Conservation (phyloP, 2,888 invertebrate genomes). For the Dasypolia templi region DNA sequence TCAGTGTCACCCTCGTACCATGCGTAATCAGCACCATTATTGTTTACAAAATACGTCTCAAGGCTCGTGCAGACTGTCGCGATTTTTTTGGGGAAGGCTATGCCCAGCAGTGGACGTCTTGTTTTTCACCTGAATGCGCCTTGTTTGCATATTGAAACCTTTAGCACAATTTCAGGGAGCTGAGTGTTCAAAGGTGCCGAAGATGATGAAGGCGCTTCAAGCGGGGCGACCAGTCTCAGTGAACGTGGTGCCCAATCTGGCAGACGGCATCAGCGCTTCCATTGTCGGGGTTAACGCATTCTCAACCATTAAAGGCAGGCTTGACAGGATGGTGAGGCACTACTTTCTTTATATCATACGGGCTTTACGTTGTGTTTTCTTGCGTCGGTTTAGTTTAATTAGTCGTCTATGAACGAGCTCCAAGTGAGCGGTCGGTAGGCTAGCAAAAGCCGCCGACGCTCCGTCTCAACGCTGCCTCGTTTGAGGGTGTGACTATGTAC, state of each 20-base stretch:
- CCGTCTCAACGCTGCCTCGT: no score
- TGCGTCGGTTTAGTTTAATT: not conserved
- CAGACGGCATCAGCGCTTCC: conserved; percentile 94
- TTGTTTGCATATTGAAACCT: not conserved
- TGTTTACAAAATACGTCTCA: no score
- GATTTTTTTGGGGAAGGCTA: not conserved
- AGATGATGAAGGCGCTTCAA: conserved; percentile 93
- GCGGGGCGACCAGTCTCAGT: conserved; percentile 91
- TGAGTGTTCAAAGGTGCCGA: conserved; percentile 95
- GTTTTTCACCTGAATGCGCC: not conserved
- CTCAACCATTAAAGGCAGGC: conserved; percentile 91
- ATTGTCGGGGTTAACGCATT: conserved; percentile 93
- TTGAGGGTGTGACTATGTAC: no score
- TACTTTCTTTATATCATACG: not conserved
- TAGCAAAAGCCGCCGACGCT: no score
- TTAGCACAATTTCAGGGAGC: conserved; percentile 90
- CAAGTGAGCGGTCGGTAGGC: no score
- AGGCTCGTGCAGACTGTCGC: no score
- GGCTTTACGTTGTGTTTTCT: not conserved
- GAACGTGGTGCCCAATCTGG: conserved; percentile 91
- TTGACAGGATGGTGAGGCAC: conserved; percentile 92
- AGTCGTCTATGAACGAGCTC: not conserved
- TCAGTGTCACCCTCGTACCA: no score
- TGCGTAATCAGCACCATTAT: no score
- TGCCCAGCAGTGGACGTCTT: not conserved